phyloP scores from a whole-genome alignment of 1,140 invertebrate genomes.

The Eupeodes corollae region DNA sequence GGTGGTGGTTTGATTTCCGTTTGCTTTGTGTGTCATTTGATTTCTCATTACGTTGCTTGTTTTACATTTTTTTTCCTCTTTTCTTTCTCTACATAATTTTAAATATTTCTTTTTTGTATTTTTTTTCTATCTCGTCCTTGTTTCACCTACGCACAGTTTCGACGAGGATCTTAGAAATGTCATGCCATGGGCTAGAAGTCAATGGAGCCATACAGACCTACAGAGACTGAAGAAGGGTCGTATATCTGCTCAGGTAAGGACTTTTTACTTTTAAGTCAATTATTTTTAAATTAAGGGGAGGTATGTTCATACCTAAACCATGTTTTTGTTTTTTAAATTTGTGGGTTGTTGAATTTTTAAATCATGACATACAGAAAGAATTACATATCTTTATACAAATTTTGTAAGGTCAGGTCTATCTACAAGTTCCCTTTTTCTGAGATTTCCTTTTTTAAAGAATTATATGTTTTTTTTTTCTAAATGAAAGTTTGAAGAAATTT shows the following conservation, averaged over 20 bases:
- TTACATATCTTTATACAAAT: too few relatives aligned
- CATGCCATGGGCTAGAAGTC: conserved; percentile 62
- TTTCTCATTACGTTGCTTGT: neutral
- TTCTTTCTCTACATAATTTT: neutral
- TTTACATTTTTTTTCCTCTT: conserved; percentile 8
- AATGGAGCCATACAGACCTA: conserved; percentile 76
- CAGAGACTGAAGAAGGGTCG: conserved; percentile 63
- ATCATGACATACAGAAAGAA: too few relatives aligned
- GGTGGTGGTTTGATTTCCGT: too few relatives aligned
- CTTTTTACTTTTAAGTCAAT: neutral
- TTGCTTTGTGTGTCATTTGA: neutral
- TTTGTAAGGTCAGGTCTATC: too few relatives aligned
- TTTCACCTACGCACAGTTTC: conserved; percentile 38
- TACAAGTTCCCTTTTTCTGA: too few relatives aligned
- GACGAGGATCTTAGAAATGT: conserved; percentile 60
- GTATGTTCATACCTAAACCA: too few relatives aligned
- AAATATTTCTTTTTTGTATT: neutral
- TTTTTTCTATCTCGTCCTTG: neutral
- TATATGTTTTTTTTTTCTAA: too few relatives aligned
- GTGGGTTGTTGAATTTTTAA: too few relatives aligned
- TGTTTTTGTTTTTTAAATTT: too few relatives aligned
- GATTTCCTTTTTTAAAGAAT: too few relatives aligned
- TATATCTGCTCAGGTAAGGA: conserved; percentile 70
- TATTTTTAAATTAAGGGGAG: too few relatives aligned
- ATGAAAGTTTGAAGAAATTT: too few relatives aligned